Evolutionary conservation across 2,888 invertebrate species (phyloP), one percentile per base, ranked within the genome.

Genomic region (Epistrophe eligans): DNA sequence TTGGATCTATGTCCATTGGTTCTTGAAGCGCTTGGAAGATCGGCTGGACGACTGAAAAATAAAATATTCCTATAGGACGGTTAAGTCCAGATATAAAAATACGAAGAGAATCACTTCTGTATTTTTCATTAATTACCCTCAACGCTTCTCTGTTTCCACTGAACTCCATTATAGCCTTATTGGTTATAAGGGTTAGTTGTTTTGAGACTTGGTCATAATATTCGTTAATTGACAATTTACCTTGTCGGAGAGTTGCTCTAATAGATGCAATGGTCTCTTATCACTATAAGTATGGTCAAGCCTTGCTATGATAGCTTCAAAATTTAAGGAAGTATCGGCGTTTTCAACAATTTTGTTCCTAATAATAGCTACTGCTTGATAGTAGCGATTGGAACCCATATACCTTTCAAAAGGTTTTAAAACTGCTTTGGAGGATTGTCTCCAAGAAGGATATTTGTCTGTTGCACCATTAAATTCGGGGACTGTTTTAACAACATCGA

Each of bases 341-440:
- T 50, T 50, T 19, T 50, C 50, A 50, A 50, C 50, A 19, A 45
- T 45, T 45, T 45, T 45, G 15, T 45, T 45, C 43, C 5, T 45
- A 15, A 45, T 45, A 45, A 45, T 50, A 50, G 50, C 50, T 50
- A 50, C 50, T 50, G 50, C 50, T 50, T 50, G 50, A 50, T 50
- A 50, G 50, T 50, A 50, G 50, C 19, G 50, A 50, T 50, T 50
- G 17, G 50, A 50, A 50, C 19, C 19, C 19, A 50, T 19, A 8
- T 17, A 48, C n/a, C 17, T 48, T 48, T 48, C n/a, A 17, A 48
- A 48, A n/a, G 48, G 48, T 48, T 48, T 48, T 48, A 48, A 6
- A 4, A 17, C 48, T n/a, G 48, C 48, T 48, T n/a, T 48, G 48
- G 48, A 48, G 8, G 17, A 48, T 48, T 48, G 48, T 48, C 48